Base-by-base conservation (phyloP, 2,888 invertebrate genomes). In the Dione vanillae region DNA sequence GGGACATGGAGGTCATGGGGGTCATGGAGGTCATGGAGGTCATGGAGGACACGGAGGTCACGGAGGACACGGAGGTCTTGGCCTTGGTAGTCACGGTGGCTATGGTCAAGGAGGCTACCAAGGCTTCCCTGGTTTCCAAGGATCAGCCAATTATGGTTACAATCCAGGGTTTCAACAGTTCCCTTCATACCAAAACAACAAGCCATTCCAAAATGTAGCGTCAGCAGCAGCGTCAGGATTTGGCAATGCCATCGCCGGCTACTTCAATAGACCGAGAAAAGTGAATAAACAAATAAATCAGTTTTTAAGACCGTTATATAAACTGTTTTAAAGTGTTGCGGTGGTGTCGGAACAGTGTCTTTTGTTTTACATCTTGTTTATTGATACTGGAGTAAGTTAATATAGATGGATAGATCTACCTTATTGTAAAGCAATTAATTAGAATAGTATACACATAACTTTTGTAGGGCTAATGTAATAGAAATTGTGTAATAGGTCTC, bases 151-250 rank as follows among this genome's bases (percentile, higher is more conserved):
- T 61, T 67, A 67, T 19, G 76, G 75, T 11, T 56, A 71, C 58
- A 76, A 78, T 37, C 80, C 71, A 56, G 61, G 67, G 41, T 68
- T 65, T 49, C 74, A 72, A 45, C 51, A 67, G 2, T 45, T 56
- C 43, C 67, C 52, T n/a, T 66, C 37, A 11, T 56, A 70, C 10
- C 71, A 64, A 11, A 70, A 68, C 8, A 82, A 85, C 70, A 78
- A 89, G 3, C 92, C 93, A 67, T 78, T 91, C 49, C 88, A 88
- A 72, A 84, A 82, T 56, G 87, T 83, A 0, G 84, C 91, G 1
- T 86, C 90, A 0, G 85, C 91, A 0, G 92, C 94, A 10, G 92
- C 94, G 0, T 93, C 94, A 65, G 93, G 93, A n/a, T 85, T 94
- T 11, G 94, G 94, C 43, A 85, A 90, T 7, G 94, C 93, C 1